Conservation (phyloP, 2,113 vertebrate genomes). For the Odobenus rosmarus region DNA sequence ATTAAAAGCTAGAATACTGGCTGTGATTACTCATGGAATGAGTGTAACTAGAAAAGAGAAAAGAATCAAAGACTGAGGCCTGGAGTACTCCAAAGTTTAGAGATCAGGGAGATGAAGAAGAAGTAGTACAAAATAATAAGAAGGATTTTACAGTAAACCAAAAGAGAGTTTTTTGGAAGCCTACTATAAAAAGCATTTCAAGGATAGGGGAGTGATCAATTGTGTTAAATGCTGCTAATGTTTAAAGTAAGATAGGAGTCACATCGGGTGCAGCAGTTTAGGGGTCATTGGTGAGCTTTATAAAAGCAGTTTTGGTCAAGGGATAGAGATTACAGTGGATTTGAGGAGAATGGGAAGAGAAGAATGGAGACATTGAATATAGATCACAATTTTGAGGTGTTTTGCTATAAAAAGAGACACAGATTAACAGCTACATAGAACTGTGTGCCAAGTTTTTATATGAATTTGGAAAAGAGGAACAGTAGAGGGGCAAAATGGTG, state of each 20-base stretch:
- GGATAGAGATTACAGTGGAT: not conserved
- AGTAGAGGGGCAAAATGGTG: not conserved
- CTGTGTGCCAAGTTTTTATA: not conserved
- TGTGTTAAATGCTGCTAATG: not conserved
- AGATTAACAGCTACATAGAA: not conserved
- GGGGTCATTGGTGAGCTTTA: not conserved
- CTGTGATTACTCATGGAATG: not conserved
- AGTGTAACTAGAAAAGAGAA: not conserved
- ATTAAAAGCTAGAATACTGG: not conserved
- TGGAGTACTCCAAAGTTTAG: not conserved
- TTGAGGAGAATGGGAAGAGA: not conserved
- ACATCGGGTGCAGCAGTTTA: not conserved
- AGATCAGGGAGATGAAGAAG: not conserved
- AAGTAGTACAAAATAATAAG: not conserved
- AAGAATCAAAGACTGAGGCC: not conserved
- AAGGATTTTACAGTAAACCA: not conserved
- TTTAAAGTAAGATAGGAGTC: not conserved
- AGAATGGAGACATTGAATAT: not conserved
- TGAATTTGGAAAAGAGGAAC: not conserved
- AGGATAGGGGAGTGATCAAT: not conserved
- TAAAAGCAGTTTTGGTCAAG: not conserved
- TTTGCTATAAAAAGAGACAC: not conserved
- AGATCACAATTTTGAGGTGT: not conserved
- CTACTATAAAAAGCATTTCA: not conserved
- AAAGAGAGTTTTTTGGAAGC: not conserved